Evolutionary conservation across 1,140 invertebrate genomes (phyloP), one percentile per base, ranked within the genome.

Genomic region (Zaprionus camerounensis): DNA sequence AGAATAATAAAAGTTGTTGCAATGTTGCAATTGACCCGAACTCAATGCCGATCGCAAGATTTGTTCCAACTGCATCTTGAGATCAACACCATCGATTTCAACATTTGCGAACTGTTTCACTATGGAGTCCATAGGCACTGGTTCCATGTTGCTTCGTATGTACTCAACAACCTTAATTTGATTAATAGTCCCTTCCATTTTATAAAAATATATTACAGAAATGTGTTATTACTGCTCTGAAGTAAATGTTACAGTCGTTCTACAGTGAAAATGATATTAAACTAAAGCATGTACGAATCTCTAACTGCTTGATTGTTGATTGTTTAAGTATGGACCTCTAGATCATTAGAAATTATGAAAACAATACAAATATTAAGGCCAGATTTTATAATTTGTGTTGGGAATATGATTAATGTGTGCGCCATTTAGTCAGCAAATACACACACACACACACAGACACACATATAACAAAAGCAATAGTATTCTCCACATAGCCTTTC

Each of bases 1-100:
- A 9, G 56, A n/a, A 57, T 17, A 58, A 5, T 36, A 58, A 22
- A 24, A n/a, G 5, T 58, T 22, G 17, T 58, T 58, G 56, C 26
- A 13, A 2, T 22, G 17, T n/a, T 36, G 5, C 36, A 58, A 36
- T 13, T 17, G 13, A 6, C 56, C 34, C 11, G 56, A 22, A 0
- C 3, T 38, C 5, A 58, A 13, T 6, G 36, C 11, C 13, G 34
- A 24, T 36, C 5, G 3, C 4, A 58, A 38, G 7, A 24, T 41
- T 7, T 9, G 2, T 5, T 24, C 2, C 13, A 58, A 13, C 12
- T 13, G 17, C 31, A 15, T 2, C 20, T 41, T 41, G 20, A 36
- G 34, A 38, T 17, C 1, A 2, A 2, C 2, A 12, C 24, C 34
- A 24, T 58, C 20, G 5, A 38, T 11, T 2, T 13, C 20, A 12